Conservation (phyloP, 2,888 invertebrate species). For the Lasioglossum villosulum region DNA sequence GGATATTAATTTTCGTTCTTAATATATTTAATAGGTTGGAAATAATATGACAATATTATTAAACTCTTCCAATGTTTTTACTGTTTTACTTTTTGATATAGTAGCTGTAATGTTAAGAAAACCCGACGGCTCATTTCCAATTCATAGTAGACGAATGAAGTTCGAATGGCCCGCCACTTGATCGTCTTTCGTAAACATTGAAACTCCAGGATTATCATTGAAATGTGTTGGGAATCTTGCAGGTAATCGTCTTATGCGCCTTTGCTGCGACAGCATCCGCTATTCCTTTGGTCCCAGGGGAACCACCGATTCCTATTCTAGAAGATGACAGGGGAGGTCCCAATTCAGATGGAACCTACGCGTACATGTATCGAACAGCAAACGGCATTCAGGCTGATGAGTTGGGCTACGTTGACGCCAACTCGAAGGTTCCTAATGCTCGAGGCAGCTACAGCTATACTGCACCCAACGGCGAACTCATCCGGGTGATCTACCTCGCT, state of each 20-base stretch:
- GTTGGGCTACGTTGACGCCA: constrained; percentile 72
- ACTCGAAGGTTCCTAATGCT: too few relatives aligned
- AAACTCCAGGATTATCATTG: not conserved
- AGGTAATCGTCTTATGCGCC: constrained; percentile 61
- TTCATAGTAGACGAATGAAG: not conserved
- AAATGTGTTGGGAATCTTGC: constrained; percentile 12
- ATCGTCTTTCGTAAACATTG: not conserved
- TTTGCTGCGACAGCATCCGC: constrained; percentile 69
- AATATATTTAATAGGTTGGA: too few relatives aligned
- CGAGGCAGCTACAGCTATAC: constrained; percentile 85
- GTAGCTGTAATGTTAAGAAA: too few relatives aligned
- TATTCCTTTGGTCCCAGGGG: constrained; percentile 63
- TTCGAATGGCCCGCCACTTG: not conserved
- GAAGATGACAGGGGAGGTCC: constrained; percentile 80
- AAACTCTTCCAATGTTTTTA: too few relatives aligned
- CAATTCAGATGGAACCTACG: constrained; percentile 81
- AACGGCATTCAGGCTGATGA: constrained; percentile 85
- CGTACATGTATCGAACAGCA: constrained; percentile 84
- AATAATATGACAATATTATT: too few relatives aligned
- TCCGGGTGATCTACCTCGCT: constrained; percentile 87
- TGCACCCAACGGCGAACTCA: constrained; percentile 88
- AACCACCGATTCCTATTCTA: constrained; percentile 77
- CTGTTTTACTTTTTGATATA: too few relatives aligned
- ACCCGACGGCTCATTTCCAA: not conserved
- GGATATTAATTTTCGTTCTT: too few relatives aligned